Conservation (phyloP, 2,113 vertebrate species). For the Petrocephalus zakoni region DNA sequence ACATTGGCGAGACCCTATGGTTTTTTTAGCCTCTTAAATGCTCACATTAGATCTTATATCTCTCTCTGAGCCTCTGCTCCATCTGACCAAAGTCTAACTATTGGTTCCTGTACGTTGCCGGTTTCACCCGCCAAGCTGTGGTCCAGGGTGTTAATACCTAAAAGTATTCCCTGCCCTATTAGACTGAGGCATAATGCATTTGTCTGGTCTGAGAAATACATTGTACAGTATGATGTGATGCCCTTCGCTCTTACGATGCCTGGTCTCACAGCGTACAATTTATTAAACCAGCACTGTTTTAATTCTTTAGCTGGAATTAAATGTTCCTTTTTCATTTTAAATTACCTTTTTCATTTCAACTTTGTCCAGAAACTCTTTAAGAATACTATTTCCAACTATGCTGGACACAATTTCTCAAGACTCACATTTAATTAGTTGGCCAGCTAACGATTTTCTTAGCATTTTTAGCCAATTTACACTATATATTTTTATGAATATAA, state of each 20-base stretch:
- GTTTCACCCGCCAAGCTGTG: neutral
- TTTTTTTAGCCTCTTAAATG: constrained; percentile 42
- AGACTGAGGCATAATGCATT: neutral
- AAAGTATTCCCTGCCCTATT: neutral
- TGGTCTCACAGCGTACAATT: neutral
- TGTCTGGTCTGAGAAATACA: neutral
- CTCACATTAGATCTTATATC: constrained; percentile 50
- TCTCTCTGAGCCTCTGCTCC: constrained; percentile 27
- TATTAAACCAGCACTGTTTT: neutral
- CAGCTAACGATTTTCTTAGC: neutral
- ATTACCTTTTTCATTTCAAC: neutral
- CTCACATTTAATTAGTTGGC: neutral
- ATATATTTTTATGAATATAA: neutral
- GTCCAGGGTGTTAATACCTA: neutral
- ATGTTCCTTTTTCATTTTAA: neutral
- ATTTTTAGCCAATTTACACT: neutral
- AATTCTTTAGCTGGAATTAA: neutral
- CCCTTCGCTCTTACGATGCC: neutral
- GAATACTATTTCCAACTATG: neutral
- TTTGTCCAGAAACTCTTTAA: neutral
- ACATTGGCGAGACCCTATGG: constrained; percentile 31
- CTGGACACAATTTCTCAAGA: neutral
- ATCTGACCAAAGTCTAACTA: neutral
- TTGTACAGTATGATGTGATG: neutral
- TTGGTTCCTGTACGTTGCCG: neutral